Conservation (phyloP, 2,113 vertebrate genomes). For the Leucopternis melanops region DNA sequence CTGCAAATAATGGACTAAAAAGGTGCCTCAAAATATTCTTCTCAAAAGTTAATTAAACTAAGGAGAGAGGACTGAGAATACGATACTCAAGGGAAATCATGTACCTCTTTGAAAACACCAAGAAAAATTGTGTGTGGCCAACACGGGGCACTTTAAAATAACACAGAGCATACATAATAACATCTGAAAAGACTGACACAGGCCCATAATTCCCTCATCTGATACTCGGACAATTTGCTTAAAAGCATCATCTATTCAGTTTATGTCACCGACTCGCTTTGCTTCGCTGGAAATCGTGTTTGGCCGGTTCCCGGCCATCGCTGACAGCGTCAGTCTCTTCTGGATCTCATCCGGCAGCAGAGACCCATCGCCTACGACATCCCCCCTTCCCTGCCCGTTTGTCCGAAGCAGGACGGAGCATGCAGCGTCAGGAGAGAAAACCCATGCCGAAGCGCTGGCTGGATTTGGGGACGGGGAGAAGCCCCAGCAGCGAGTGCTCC, state of each 20-base stretch:
- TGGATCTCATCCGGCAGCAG: background rate
- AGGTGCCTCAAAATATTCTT: background rate
- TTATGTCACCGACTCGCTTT: background rate
- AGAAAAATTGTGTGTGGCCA: background rate
- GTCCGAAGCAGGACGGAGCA: background rate
- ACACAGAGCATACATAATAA: background rate
- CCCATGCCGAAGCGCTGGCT: accelerated
- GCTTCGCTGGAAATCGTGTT: background rate
- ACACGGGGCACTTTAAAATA: background rate
- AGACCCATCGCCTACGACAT: background rate
- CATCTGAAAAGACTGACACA: background rate
- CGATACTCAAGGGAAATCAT: accelerated
- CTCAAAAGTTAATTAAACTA: background rate
- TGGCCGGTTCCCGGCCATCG: background rate
- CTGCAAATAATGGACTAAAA: background rate
- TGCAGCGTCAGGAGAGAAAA: accelerated
- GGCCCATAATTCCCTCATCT: background rate
- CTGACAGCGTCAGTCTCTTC: background rate
- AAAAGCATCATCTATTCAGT: background rate
- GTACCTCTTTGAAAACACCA: background rate
- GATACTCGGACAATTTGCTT: background rate
- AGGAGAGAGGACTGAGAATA: background rate
- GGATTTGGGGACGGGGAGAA: background rate
- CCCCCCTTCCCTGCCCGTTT: background rate
- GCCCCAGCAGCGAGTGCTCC: accelerated